Evolutionary conservation across 1,140 invertebrate species (phyloP), one percentile per base, ranked within the genome.

Genomic region (Aradophagus sp.): DNA sequence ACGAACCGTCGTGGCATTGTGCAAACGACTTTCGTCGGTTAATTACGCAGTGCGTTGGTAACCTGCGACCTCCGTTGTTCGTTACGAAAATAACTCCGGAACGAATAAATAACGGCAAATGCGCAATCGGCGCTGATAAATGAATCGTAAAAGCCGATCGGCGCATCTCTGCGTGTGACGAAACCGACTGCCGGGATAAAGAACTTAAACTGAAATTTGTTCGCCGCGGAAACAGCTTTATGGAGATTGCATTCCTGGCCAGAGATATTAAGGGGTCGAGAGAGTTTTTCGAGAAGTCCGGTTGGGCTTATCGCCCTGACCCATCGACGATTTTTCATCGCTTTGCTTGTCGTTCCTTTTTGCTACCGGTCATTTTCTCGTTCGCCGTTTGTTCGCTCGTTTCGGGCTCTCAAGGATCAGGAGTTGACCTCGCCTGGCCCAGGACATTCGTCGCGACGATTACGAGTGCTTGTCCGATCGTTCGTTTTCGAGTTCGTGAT

Each of bases 241-340:
- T 80, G 81, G 73, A 83, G 76, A 84, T 84, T 83, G 83, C 80
- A 79, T 81, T 83, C 76, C 76, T 36, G 52, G 14, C 16, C 15
- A 20, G 31, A 65, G 73, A 80, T 77, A 80, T 83, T 78, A 69
- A 79, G 72, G 76, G 79, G 74, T 76, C 73, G 48, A 69, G 61
- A 47, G 63, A 59, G 59, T 56, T 59, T 72, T 70, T 44, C 50
- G 56, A 45, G 13, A 26, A 45, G 36, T 7, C 42, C 44, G 34
- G 39, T 44, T 45, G 48, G 50, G 17, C 53, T 65, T 65, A 65
- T 65, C 59, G 5, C 34, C 39, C 50, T 62, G 55, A 72, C 48
- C 56, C 69, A 55, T 55, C 55, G 56, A 50, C 59, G 50, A 72
- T 72, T 72, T 72, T 72, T 66, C 69, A 66, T 72, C n/a, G 34